Evolutionary conservation across 2,888 invertebrate species (phyloP).

Genomic region (Corbicula japonica): DNA sequence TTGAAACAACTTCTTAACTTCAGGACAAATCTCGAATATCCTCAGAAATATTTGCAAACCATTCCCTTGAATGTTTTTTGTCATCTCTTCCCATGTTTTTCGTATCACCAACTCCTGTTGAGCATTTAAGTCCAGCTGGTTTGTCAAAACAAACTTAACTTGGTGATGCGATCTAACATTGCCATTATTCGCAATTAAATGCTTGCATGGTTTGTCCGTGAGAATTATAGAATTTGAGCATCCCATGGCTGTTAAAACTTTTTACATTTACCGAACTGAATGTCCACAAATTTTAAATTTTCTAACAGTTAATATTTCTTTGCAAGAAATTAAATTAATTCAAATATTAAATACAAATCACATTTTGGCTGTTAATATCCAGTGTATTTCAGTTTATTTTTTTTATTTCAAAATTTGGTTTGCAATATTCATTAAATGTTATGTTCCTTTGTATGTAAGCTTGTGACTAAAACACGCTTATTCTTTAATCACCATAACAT

Average conservation of each 20-base stretch:
- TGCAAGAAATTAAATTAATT: too few species aligned
- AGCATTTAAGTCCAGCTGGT: neutral
- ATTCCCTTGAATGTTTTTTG: slow-evolving; percentile 23
- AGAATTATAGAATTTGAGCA: neutral
- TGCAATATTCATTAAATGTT: too few species aligned
- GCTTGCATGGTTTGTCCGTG: neutral
- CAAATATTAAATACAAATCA: too few species aligned
- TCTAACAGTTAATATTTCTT: too few species aligned
- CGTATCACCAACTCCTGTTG: slow-evolving; percentile 3
- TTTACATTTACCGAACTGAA: too few species aligned
- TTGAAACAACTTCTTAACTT: slow-evolving; percentile 32
- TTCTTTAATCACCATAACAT: too few species aligned
- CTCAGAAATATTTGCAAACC: slow-evolving; percentile 37
- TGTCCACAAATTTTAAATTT: too few species aligned
- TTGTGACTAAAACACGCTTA: too few species aligned
- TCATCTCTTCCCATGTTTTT: slow-evolving; percentile 17
- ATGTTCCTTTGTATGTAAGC: too few species aligned
- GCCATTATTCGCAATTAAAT: neutral
- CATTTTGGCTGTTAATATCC: too few species aligned
- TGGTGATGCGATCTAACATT: neutral
- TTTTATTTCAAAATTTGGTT: too few species aligned
- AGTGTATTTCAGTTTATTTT: too few species aligned
- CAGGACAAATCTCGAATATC: slow-evolving; percentile 40
- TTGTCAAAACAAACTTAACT: neutral
- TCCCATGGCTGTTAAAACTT: neutral